A percentile compares a stretch with the other conserved stretches of the same genome.
Conservation (phyloP, 1,140 invertebrate genomes). For the Adelges cooleyi region DNA sequence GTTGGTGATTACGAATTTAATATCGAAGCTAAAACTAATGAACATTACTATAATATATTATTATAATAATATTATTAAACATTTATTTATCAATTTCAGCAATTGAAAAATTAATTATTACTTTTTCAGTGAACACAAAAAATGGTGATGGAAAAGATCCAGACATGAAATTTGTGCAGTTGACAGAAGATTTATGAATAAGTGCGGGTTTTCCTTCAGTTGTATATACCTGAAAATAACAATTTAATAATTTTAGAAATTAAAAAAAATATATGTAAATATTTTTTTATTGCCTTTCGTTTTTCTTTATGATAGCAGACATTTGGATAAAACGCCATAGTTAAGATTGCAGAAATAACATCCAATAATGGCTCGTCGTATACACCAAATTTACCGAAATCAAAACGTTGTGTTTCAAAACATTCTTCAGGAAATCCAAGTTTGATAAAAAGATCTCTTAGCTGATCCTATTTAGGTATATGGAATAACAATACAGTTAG, state of each 20-base stretch:
- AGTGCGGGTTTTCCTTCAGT: slow-evolving; percentile 88
- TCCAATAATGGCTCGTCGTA: slow-evolving; percentile 72
- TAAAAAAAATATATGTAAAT: not conserved
- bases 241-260: not conserved
- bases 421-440: slow-evolving; percentile 83
- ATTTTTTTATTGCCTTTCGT: slow-evolving; percentile 51
- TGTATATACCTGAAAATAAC: slow-evolving; percentile 64
- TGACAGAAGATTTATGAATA: slow-evolving; percentile 94
- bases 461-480: slow-evolving; percentile 52
- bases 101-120: slow-evolving; percentile 37
- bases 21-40: too few relatives aligned
- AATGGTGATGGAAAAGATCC: slow-evolving; percentile 79
- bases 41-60: too few relatives aligned
- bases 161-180: slow-evolving; percentile 74
- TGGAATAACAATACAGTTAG: too few relatives aligned
- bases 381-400: slow-evolving; percentile 42
- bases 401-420: slow-evolving; percentile 58
- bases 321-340: slow-evolving; percentile 90
- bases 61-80: too few relatives aligned
- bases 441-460: slow-evolving; percentile 68
- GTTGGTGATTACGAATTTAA: too few relatives aligned
- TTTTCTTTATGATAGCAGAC: slow-evolving; percentile 93
- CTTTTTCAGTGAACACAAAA: slow-evolving; percentile 96
- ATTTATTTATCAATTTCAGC: too few relatives aligned
- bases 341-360: slow-evolving; percentile 70